Evolutionary conservation across 1,140 invertebrate species (phyloP), one percentile per base, ranked within the genome.

Genomic region (Apis dorsata): DNA sequence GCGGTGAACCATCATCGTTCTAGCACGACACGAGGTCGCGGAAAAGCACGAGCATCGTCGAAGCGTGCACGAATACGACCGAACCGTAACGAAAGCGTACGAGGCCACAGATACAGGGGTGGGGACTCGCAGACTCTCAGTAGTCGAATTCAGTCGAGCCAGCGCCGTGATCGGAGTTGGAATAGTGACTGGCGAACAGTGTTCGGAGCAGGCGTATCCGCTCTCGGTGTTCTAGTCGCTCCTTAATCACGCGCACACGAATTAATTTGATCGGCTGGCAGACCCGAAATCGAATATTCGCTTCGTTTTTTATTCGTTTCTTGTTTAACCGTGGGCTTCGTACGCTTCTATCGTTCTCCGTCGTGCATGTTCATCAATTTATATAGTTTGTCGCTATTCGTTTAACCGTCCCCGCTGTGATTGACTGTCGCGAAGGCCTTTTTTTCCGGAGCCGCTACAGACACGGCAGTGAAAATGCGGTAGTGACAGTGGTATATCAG

Each of bases 131-230:
- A 74, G 84, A 73, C 63, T 84, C 85, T 91, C 89, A 90, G 90
- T 91, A 83, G 78, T 85, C 87, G 55, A 34, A 75, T 70, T 91
- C 92, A 93, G 93, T 93, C 90, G 91, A 90, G 91, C 89, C 91
- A 91, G 90, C 91, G 88, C 85, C 91, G 92, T 91, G 91, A 85
- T 90, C 88, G 91, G 87, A 91, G 90, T 90, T 90, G 91, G 90
- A 86, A 84, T 89, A 77, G 91, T 83, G 90, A 86, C 71, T 87
- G 90, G 88, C 87, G 85, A 75, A 63, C 21, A 77, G 76, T 88
- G 76, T 65, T 34, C 57, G 59, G 86, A 49, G 82, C 24, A 69
- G 63, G 66, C 69, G 62, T 81, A 75, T 60, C 44, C 76, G 79
- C 59, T 71, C 65, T 66, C 59, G 83, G 60, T 21, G 69, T 71